Conservation (phyloP, 2,797 vertebrate genomes). For the Hozukius guyotensis region DNA sequence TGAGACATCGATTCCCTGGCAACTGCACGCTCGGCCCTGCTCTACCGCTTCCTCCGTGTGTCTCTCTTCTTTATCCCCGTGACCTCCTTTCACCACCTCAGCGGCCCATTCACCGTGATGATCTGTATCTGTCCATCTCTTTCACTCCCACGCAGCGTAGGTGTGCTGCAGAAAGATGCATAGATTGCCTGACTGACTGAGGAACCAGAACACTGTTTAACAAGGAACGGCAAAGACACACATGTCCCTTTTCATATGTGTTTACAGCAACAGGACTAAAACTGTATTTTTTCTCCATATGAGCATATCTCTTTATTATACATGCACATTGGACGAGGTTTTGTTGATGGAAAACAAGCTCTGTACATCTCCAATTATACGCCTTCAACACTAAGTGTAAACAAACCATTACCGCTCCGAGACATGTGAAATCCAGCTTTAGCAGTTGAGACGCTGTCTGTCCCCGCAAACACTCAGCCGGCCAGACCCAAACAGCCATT, state of each 20-base stretch:
- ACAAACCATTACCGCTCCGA: conserved; percentile 48
- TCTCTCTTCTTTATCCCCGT: conserved; percentile 56
- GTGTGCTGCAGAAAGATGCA: conserved; percentile 51
- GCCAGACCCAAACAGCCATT: conserved; percentile 28
- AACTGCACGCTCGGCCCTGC: conserved; percentile 44
- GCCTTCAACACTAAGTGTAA: conserved; percentile 41
- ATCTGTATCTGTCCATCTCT: conserved; percentile 63
- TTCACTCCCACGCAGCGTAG: conserved; percentile 66
- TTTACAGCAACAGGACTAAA: neutral
- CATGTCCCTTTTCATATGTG: neutral
- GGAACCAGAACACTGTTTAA: conserved; percentile 22
- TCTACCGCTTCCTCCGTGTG: conserved; percentile 29
- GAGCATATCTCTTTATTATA: conserved; percentile 4
- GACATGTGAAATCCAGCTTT: conserved; percentile 43
- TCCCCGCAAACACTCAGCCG: conserved; percentile 31
- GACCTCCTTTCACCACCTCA: conserved; percentile 62
- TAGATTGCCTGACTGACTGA: conserved; percentile 19
- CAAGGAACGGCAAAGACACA: conserved; percentile 30
- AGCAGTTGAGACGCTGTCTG: conserved; percentile 13
- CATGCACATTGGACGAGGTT: conserved; percentile 5
- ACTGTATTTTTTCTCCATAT: neutral
- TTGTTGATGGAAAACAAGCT: conserved; percentile 41
- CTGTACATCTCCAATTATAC: conserved; percentile 36
- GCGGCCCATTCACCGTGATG: conserved; percentile 57
- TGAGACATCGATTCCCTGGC: conserved; percentile 68